Percentiles rank a stretch among this genome's conserved stretches.
These are phyloP conservation scores for Vireo griseus DNA, from an alignment of 2,797 vertebrate species.

Conservation along the genomic window DNA sequence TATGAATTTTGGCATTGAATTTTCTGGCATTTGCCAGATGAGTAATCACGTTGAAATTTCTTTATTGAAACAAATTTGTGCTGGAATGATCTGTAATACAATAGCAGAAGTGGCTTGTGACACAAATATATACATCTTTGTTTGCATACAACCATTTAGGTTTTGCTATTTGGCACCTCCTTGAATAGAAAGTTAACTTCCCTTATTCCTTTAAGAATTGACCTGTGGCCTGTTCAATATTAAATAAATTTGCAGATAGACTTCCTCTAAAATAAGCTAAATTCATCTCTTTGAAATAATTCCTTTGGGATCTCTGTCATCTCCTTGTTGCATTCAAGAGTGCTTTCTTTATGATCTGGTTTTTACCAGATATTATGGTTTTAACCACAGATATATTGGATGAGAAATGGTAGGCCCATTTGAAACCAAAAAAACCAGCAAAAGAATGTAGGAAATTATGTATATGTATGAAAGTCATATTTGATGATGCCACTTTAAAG, in stretches of 20 bases:
- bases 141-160: neutral
- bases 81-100: neutral
- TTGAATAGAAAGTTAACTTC: neutral
- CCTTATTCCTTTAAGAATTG: neutral
- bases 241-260: neutral
- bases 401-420: neutral
- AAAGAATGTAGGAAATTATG: neutral
- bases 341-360: neutral
- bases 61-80: neutral
- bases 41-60: neutral
- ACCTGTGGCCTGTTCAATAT: neutral
- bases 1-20: neutral
- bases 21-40: neutral
- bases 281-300: neutral
- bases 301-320: neutral
- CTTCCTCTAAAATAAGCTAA: neutral
- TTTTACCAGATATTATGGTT: neutral
- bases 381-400: neutral
- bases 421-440: neutral
- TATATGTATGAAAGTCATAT: neutral
- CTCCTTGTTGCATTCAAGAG: neutral
- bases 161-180: neutral
- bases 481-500: neutral
- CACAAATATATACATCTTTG: neutral
- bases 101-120: neutral